Percentiles rank a stretch among this genome's conserved stretches.
These are phyloP conservation scores for Hemicrepidius hirtus DNA, from an alignment of 2,888 invertebrate genomes.

Conservation along the genomic window DNA sequence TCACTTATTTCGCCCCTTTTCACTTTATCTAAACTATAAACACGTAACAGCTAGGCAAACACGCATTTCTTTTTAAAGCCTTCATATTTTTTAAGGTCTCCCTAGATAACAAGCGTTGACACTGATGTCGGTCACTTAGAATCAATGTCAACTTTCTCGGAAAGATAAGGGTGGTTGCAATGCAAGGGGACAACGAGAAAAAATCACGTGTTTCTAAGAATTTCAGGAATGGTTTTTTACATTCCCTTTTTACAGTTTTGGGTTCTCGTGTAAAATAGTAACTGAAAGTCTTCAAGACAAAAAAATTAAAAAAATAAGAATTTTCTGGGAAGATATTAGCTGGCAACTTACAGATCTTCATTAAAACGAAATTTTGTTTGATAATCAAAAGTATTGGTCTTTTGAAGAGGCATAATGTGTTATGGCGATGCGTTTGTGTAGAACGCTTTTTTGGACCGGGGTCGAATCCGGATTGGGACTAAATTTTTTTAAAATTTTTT, in stretches of 20 bases:
- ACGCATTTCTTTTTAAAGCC: constrained; percentile 41
- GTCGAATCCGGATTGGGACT: too few species aligned
- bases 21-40: constrained; percentile 46
- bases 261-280: neutral
- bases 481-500: too few species aligned
- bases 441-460: too few species aligned
- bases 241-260: neutral
- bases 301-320: too few species aligned
- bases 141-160: constrained; percentile 40
- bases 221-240: constrained; percentile 14
- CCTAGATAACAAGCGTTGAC: constrained; percentile 43
- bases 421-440: too few species aligned
- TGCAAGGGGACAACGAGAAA: constrained; percentile 27
- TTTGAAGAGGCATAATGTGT: too few species aligned
- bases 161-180: constrained; percentile 32
- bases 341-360: too few species aligned
- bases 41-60: constrained; percentile 46
- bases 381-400: too few species aligned
- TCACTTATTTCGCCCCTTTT: constrained; percentile 36
- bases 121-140: constrained; percentile 46
- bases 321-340: too few species aligned
- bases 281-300: too few species aligned
- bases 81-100: constrained; percentile 46
- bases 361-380: too few species aligned
- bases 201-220: constrained; percentile 21